Conservation (phyloP, 2,888 invertebrate genomes). For the Tipula confusa region DNA sequence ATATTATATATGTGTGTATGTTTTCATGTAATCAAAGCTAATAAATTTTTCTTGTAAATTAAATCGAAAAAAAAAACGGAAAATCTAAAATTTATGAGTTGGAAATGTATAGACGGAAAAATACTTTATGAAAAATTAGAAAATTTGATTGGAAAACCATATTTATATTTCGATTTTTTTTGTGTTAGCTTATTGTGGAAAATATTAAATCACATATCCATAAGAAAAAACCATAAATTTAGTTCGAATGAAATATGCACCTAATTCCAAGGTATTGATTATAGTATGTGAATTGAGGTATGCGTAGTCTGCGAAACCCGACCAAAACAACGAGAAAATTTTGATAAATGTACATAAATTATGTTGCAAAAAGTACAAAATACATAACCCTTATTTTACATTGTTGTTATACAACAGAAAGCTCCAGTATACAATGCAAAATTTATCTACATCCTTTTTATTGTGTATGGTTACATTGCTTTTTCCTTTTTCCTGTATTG, state of each 20-base stretch:
- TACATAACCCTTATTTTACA: background rate
- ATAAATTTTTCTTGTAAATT: background rate
- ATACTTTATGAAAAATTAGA: background rate
- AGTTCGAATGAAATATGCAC: background rate
- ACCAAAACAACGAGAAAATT: background rate
- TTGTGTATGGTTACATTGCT: background rate
- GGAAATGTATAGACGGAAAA: background rate
- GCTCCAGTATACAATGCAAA: background rate
- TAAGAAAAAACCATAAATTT: background rate
- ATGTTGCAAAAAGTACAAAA: background rate
- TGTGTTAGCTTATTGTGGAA: background rate
- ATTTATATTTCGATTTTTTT: background rate
- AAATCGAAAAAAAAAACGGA: background rate
- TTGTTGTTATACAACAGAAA: background rate
- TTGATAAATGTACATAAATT: background rate
- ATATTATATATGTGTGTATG: background rate
- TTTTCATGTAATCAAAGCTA: background rate
- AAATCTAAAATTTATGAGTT: conserved; percentile 15
- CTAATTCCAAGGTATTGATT: background rate
- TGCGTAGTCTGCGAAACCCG: background rate
- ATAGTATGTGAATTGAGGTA: background rate
- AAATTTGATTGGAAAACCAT: conserved; percentile 7
- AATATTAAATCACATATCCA: conserved; percentile 1
- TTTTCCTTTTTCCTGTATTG: background rate
- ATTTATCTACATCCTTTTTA: background rate